phyloP scores from a whole-genome alignment of 2,888 invertebrate genomes.

The Rosalia funebris region DNA sequence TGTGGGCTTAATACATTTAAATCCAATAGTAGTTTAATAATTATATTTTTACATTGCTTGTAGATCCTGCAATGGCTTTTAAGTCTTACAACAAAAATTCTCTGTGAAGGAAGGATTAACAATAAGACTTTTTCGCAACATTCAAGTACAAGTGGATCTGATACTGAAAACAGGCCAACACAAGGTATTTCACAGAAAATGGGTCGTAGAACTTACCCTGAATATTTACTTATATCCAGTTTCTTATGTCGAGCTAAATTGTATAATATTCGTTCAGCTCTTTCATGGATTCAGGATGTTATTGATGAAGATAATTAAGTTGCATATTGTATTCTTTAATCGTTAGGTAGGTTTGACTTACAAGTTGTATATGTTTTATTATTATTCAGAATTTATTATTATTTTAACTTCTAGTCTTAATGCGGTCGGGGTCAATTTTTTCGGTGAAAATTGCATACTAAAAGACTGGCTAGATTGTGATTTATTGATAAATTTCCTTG shows the following conservation, averaged over 20 bases:
- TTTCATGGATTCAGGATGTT: slow-evolving; percentile 72
- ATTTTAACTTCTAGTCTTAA: background rate
- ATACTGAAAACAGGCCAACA: slow-evolving; percentile 6
- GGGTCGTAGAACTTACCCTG: slow-evolving; percentile 74
- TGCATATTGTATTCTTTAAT: slow-evolving; percentile 3
- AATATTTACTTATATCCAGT: slow-evolving; percentile 77
- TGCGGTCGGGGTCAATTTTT: slow-evolving; percentile 26
- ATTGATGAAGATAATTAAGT: slow-evolving; percentile 32
- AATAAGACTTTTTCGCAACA: slow-evolving; percentile 42
- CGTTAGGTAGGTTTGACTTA: slow-evolving; percentile 1
- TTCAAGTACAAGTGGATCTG: slow-evolving; percentile 8
- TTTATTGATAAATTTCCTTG: slow-evolving; percentile 4
- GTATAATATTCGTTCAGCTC: slow-evolving; percentile 69
- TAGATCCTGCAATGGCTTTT: slow-evolving; percentile 81
- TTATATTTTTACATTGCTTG: no score
- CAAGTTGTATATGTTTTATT: slow-evolving; percentile 4
- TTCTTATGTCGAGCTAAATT: slow-evolving; percentile 74
- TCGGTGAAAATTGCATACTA: slow-evolving; percentile 5
- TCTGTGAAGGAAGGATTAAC: slow-evolving; percentile 69
- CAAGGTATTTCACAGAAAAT: slow-evolving; percentile 20
- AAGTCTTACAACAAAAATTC: slow-evolving; percentile 77
- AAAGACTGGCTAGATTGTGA: slow-evolving; percentile 27
- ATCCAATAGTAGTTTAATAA: no score
- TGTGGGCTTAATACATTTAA: no score
- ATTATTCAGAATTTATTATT: background rate